Evolutionary conservation across 2,888 invertebrate species (phyloP).

Genomic region (Dione vanillae): DNA sequence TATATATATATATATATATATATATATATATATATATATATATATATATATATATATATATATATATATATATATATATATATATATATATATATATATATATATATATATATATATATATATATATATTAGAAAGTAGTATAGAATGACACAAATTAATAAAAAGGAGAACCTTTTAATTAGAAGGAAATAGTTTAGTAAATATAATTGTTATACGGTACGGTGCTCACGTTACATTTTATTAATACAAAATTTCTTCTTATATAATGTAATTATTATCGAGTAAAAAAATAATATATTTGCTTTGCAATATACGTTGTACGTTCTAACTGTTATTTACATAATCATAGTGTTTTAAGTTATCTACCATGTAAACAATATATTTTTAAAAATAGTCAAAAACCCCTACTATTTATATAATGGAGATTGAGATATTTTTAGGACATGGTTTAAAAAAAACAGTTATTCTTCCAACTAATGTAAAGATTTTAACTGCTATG

Average conservation of each 20-base stretch:
- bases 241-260: background rate
- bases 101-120: no score
- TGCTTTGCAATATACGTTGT: background rate
- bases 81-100: no score
- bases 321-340: background rate
- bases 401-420: background rate
- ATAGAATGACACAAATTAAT: background rate
- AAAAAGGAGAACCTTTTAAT: constrained; percentile 1
- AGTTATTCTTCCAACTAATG: no score
- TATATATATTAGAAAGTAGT: no score
- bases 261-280: background rate
- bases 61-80: no score
- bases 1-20: no score
- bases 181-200: background rate
- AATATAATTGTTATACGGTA: background rate
- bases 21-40: no score
- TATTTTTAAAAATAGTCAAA: no score
- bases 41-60: no score
- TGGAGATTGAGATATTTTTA: background rate
- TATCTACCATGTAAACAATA: background rate
- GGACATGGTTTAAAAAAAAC: background rate
- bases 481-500: no score
- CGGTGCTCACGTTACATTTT: background rate
- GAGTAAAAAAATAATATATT: background rate
- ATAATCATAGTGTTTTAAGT: no score